Conservation (phyloP, 2,888 invertebrate species). For the Drosophila anomelani region DNA sequence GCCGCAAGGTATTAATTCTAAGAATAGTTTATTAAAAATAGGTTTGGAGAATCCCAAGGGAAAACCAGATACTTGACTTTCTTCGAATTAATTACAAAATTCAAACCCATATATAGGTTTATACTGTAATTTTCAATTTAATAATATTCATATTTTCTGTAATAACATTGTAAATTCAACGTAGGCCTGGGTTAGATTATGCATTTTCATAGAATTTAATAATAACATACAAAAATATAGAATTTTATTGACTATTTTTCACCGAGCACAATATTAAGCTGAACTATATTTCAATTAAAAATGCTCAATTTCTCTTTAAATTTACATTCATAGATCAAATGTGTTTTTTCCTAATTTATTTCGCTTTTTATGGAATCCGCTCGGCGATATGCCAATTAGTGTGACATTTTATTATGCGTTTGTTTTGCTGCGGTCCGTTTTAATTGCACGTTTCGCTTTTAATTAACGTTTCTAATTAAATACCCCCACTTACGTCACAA, state of each 20-base stretch:
- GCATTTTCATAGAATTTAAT: neutral
- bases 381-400: conserved; percentile 45
- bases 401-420: conserved; percentile 45
- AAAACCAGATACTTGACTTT: neutral
- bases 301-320: conserved; percentile 18
- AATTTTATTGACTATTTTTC: neutral
- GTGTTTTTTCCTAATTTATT: conserved; percentile 1
- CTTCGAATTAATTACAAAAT: too few relatives aligned
- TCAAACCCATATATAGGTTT: too few relatives aligned
- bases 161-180: neutral
- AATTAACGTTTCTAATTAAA: conserved; percentile 38
- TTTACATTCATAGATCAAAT: conserved; percentile 8
- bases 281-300: neutral
- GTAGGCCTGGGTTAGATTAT: neutral
- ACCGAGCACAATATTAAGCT: too few relatives aligned
- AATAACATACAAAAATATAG: neutral
- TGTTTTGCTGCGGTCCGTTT: conserved; percentile 46
- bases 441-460: conserved; percentile 38
- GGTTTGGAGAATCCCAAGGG: neutral
- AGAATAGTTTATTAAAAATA: neutral
- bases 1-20: neutral
- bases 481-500: neutral
- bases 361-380: neutral
- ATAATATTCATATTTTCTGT: neutral
- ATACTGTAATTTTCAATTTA: neutral